phyloP scores from a whole-genome alignment of 1,140 invertebrate genomes.

The Pogonomyrmex californicus region DNA sequence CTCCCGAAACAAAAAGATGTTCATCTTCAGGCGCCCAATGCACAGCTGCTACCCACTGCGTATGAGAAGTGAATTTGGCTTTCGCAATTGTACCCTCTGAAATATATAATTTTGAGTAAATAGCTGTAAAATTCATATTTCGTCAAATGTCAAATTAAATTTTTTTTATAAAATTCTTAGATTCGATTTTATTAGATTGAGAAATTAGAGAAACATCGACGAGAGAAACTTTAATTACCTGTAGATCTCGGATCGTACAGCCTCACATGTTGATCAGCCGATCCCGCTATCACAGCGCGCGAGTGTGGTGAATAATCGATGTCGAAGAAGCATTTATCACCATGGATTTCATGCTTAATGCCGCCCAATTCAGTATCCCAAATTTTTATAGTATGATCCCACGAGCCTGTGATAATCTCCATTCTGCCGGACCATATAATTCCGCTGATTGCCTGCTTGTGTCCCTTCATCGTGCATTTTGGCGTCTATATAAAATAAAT shows the following conservation, averaged over 20 bases:
- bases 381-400: constrained; percentile 98
- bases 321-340: constrained; percentile 97
- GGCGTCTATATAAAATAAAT: constrained; percentile 89
- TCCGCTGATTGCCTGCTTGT: constrained; percentile 95
- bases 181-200: neutral
- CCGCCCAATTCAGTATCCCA: constrained; percentile 97
- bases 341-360: constrained; percentile 93
- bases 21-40: constrained; percentile 95
- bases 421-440: constrained; percentile 93
- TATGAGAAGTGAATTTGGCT: constrained; percentile 95
- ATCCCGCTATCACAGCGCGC: constrained; percentile 93
- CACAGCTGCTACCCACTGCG: constrained; percentile 96
- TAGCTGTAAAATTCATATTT: neutral
- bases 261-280: constrained; percentile 95
- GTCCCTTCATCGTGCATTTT: constrained; percentile 95
- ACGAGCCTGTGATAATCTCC: constrained; percentile 94
- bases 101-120: constrained; percentile 57
- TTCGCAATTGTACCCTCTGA: constrained; percentile 96
- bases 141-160: neutral
- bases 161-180: constrained; percentile 18
- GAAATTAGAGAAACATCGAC: constrained; percentile 7
- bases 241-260: constrained; percentile 96
- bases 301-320: constrained; percentile 93
- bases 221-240: constrained; percentile 87
- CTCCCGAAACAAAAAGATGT: constrained; percentile 96